Base-by-base conservation (phyloP, 1,140 invertebrate genomes). In the Polypedilum vanderplanki region DNA sequence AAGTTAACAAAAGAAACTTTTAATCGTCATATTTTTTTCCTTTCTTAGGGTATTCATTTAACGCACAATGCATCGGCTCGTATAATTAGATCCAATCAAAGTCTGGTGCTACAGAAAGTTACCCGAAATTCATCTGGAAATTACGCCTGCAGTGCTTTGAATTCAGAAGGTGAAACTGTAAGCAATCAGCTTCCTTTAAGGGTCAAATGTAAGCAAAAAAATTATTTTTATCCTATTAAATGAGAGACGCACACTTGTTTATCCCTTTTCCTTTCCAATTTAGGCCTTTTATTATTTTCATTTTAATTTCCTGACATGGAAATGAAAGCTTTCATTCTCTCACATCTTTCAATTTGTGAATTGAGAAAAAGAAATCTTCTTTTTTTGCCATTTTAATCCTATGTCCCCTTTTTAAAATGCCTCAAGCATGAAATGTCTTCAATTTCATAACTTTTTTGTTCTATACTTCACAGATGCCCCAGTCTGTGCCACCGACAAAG, bases 51-150 rank as follows among this genome's bases (percentile, higher is more conserved):
- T 73, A 85, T 88, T 73, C 85, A 90, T 76, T 83, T 96, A 73
- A 89, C 89, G 76, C 91, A 93, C 82, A 94, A 93, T 80, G 87
- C 90, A 64, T 89, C 89, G 9, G 89, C 90, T 1, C 88, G 92
- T 18, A 90, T 95, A 75, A 90, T 94, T 77, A 88, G 93, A 77
- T 93, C 91, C 78, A 93, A 92, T 79, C 89, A 92, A 80, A 93
- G 91, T 78, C 83, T 95, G 73, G 93, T 94, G 40, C 86, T 95
- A 76, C 93, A 94, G 83, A 91, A 90, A 82, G 92, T 95, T 75
- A 91, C 90, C 7, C 86, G 90, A 78, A 86, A 89, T 78, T 90
- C 91, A 78, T 89, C 90, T 67, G 93, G 93, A 40, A 88, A 89
- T 76, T 96, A 96, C 83, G 89, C 90, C 65, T 95, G 93, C 83